Conservation (phyloP, 2,113 vertebrate genomes). For the Columba janthina region DNA sequence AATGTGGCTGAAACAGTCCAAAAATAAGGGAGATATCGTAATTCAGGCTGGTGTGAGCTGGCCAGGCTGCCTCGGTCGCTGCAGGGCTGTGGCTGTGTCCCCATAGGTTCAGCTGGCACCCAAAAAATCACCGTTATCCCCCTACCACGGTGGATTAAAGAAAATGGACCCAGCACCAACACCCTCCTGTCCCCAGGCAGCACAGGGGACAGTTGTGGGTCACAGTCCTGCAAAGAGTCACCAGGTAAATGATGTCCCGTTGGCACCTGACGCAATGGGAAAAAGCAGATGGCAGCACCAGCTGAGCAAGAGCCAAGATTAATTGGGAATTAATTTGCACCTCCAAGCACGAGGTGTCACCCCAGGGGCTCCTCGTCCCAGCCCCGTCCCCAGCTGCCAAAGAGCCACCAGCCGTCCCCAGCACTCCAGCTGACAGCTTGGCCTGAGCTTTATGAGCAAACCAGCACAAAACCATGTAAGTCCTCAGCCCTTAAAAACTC, state of each 20-base stretch:
- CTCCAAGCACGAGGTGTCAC: neutral
- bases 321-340: neutral
- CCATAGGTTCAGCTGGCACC: accelerated
- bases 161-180: neutral
- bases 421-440: accelerated
- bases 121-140: too few species aligned
- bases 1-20: neutral
- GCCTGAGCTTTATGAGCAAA: neutral
- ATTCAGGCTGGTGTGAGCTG: neutral
- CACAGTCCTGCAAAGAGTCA: neutral
- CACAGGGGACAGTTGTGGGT: neutral
- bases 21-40: neutral
- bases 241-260: too few species aligned
- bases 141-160: neutral
- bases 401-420: neutral
- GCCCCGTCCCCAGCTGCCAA: neutral
- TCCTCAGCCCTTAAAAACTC: neutral
- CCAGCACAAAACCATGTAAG: neutral
- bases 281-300: neutral
- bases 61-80: too few species aligned
- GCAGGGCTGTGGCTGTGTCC: neutral
- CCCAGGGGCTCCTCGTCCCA: neutral
- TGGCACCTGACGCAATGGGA: accelerated
- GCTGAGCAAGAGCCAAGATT: neutral
- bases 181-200: neutral